Base-by-base conservation (phyloP, 2,888 invertebrate genomes). In the Papilio gigon region DNA sequence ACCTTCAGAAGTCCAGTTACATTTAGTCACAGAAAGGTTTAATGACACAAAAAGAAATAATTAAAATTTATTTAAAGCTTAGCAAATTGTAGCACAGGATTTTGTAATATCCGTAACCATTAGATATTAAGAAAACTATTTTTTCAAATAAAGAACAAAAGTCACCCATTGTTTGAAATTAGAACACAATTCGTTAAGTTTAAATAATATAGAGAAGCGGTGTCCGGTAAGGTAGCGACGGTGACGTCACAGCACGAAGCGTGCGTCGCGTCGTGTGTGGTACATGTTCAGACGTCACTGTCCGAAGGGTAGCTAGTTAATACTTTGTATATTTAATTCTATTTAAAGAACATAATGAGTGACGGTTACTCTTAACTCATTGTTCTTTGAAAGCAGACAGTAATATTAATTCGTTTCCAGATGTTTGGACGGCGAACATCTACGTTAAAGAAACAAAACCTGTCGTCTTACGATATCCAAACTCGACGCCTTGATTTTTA, bases 241-340 rank as follows among this genome's bases (percentile, higher is more conserved):
- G 14, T 27, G 27, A 27, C 50, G 27, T 50, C 50, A 50, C 50
- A 27, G 22, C 4, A 22, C 47, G 22, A 6, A 50, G 6, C 25
- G 4, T 14, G 25, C 50, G 27, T 27, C 50, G 25, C 50, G 27
- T 27, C 50, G 14, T 50, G 14, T 22, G 50, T 25, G 22, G 50
- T 27, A 14, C 37, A 25, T 50, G 50, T 27, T 14, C 27, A 4
- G 25, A 27, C 50, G 50, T 50, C 50, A 50, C 50, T 27, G n/a
- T 25, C 5, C 27, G 25, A 6, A n/a, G 25, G 27, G 27, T n/a
- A 27, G 50, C n/a, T 27, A 14, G n/a, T 27, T 50, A 27, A 2
- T 47, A 47, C 22, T 22, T 22, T 50, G 50, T 27, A 12, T n/a
- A 50, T 50, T 27, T 27, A 50, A 50, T n/a, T 53, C 27, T 53